Percentiles rank a stretch among this genome's conserved stretches.
Evolutionary conservation across 2,113 vertebrate genomes (phyloP).

Genomic region (Gobius niger): DNA sequence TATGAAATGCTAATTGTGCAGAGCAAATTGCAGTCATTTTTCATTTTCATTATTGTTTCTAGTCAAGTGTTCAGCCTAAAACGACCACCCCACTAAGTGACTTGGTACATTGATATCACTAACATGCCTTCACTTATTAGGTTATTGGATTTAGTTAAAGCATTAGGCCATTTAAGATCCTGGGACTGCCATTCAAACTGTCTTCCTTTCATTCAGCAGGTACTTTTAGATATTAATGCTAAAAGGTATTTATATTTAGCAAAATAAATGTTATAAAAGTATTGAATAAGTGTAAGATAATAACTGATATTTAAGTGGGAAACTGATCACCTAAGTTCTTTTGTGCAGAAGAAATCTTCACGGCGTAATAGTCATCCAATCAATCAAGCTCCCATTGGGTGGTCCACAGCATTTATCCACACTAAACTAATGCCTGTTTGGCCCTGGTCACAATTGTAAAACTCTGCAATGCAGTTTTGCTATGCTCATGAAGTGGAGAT

Average conservation of each 20-base stretch:
- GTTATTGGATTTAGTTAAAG: constrained; percentile 53
- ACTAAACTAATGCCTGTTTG: too few relatives aligned
- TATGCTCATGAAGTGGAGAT: too few relatives aligned
- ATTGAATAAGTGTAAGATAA: too few relatives aligned
- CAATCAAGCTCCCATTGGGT: too few relatives aligned
- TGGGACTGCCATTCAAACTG: constrained; percentile 47
- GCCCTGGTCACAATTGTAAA: too few relatives aligned
- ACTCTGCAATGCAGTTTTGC: too few relatives aligned
- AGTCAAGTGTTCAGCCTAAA: constrained; percentile 37
- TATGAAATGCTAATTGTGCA: constrained; percentile 44
- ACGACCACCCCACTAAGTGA: constrained; percentile 27
- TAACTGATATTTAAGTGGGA: too few relatives aligned
- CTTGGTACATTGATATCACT: constrained; percentile 7
- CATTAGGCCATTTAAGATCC: constrained; percentile 54
- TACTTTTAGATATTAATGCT: constrained; percentile 34
- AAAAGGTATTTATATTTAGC: not conserved
- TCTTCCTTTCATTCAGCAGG: constrained; percentile 10
- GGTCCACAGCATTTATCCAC: too few relatives aligned
- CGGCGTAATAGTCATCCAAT: too few relatives aligned
- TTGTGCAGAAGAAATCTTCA: too few relatives aligned
- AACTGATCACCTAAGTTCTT: too few relatives aligned
- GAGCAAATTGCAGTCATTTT: constrained; percentile 51
- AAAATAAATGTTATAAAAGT: too few relatives aligned
- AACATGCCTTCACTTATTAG: constrained; percentile 58
- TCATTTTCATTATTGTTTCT: constrained; percentile 52